Evolutionary conservation across 2,888 invertebrate species (phyloP).

Genomic region (Tupiocoris notatus): DNA sequence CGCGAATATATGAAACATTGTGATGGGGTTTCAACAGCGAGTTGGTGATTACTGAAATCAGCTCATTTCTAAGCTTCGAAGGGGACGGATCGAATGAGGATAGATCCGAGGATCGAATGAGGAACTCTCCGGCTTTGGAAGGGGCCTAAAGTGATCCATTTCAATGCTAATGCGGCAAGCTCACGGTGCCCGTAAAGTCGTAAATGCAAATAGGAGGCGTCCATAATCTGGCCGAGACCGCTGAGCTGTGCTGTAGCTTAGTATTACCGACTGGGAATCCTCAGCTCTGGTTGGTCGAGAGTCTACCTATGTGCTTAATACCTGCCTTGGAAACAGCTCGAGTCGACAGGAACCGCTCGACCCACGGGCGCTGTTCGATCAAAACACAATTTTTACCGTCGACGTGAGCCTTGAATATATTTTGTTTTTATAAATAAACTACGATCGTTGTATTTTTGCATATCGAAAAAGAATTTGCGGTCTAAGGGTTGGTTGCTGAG

Average conservation of each 20-base stretch:
- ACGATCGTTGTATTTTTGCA: no score
- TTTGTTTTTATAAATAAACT: no score
- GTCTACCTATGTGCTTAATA: not conserved
- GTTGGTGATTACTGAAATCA: not conserved
- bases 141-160: conserved; percentile 24
- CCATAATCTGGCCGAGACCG: conserved; percentile 20
- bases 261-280: not conserved
- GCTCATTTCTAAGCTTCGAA: not conserved
- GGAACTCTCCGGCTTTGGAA: no score
- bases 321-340: not conserved
- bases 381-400: not conserved
- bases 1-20: not conserved
- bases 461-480: no score
- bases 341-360: not conserved
- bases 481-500: no score
- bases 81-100: not conserved
- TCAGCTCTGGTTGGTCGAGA: conserved; percentile 15
- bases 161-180: conserved; percentile 12
- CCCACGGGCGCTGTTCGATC: not conserved
- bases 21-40: not conserved
- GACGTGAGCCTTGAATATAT: not conserved
- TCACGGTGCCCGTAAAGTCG: conserved; percentile 8
- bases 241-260: not conserved
- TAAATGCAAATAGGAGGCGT: conserved; percentile 34
- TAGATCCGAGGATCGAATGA: not conserved